phyloP scores from a whole-genome alignment of 2,797 vertebrate species.

The Siniperca obscura region DNA sequence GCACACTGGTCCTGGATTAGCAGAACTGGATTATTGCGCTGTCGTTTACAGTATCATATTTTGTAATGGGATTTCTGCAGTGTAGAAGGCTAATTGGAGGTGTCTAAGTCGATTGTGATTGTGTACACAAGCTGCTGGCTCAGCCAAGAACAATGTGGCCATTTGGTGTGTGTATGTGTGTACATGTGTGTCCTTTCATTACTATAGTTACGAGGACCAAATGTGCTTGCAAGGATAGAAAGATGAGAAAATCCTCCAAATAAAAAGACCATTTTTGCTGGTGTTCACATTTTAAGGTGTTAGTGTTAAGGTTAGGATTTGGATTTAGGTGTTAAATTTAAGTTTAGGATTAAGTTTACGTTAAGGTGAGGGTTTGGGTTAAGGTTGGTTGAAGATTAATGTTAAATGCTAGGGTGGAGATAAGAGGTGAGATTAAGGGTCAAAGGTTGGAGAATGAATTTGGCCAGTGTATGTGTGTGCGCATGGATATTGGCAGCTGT shows the following conservation, averaged over 20 bases:
- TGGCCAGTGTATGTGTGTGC: not conserved
- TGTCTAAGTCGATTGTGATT: conserved; percentile 67
- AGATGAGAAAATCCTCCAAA: not conserved
- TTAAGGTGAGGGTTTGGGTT: conserved; percentile 36
- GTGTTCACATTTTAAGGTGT: conserved; percentile 1
- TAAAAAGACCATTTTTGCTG: not conserved
- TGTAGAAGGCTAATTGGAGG: conserved; percentile 70
- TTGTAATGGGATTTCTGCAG: conserved; percentile 74
- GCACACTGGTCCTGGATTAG: conserved; percentile 63
- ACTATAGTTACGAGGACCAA: not conserved
- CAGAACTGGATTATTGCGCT: conserved; percentile 69
- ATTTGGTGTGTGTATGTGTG: conserved; percentile 25
- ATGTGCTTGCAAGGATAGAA: not conserved
- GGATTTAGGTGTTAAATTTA: conserved; percentile 59
- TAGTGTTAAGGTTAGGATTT: conserved; percentile 46
- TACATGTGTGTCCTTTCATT: not conserved
- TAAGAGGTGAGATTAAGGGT: conserved; percentile 45
- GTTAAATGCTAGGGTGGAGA: conserved; percentile 31
- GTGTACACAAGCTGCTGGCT: conserved; percentile 67
- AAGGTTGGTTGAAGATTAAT: conserved; percentile 57
- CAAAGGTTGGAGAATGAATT: conserved; percentile 32
- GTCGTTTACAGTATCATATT: conserved; percentile 78
- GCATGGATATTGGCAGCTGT: not conserved
- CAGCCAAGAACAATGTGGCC: conserved; percentile 58
- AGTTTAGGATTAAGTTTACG: conserved; percentile 51